Evolutionary conservation across 2,113 vertebrate species (phyloP), one percentile per base, ranked within the genome.

Genomic region (Prunella himalayana): DNA sequence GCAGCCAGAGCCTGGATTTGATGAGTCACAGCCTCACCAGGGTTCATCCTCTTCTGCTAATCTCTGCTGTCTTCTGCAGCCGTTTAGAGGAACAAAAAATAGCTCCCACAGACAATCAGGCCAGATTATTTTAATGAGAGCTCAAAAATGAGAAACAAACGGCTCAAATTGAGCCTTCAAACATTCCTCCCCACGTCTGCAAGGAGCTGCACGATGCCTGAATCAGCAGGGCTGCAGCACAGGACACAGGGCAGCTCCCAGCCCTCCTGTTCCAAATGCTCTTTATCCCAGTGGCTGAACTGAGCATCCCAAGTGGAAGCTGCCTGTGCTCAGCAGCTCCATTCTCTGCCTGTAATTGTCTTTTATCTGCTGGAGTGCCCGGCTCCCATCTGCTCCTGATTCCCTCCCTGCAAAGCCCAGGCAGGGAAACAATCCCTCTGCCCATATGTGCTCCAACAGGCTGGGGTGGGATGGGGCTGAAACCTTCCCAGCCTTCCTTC

Each of bases 81-180:
- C 15, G 2, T 93, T 94, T 84, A 93, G 60, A 89, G 95, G 90
- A 53, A 35, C 86, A 78, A 87, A 97, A 98, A 98, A 98, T 97
- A 98, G 96, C 97, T 97, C 92, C 84, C 50, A 8, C 56, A 97
- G 96, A 98, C 97, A 98, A 98, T 98, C 96, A 92, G 92, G 97
- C 54, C 92, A 97, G 96, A 98, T 98, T 97, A 97, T 98, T 98
- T 97, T 98, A 98, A 98, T 98, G 97, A 97, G 93, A 83, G 81
- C 85, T 98, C 92, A 76, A 88, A 96, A 95, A 86, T 42, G 95
- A 96, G 96, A 89, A 97, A 96, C 97, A 98, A 98, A 97, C 9
- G 64, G 89, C 93, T 96, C 89, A 73, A 96, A 97, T 97, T 94
- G 97, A 97, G 97, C 96, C 95, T 79, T 65, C 15, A 95, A 90